These are phyloP conservation scores for Acleris literana DNA, from an alignment of 2,888 invertebrate species.

Conservation along the genomic window DNA sequence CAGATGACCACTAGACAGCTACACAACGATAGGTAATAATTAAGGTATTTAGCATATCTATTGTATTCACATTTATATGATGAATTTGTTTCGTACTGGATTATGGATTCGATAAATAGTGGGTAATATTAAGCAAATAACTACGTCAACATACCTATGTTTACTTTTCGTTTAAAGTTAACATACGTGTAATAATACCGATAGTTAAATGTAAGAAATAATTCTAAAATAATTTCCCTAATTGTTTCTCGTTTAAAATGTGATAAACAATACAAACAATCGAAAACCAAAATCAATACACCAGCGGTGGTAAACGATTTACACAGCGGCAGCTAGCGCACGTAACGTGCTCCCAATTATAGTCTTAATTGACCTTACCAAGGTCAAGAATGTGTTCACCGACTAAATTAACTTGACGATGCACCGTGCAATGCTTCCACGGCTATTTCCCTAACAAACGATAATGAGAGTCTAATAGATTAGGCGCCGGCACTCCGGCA, in stretches of 20 bases:
- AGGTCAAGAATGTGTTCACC: slow-evolving; percentile 66
- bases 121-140: neutral
- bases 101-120: neutral
- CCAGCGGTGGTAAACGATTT: neutral
- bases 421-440: slow-evolving; percentile 32
- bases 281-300: slow-evolving; percentile 10
- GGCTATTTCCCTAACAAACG: slow-evolving; percentile 2
- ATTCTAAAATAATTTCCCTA: no score
- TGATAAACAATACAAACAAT: slow-evolving; percentile 5
- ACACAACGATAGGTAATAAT: neutral
- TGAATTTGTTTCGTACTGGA: neutral
- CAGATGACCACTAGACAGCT: slow-evolving; percentile 21
- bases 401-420: slow-evolving; percentile 62
- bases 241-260: neutral
- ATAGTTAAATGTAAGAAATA: no score
- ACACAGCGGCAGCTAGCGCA: neutral
- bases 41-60: neutral
- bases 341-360: slow-evolving; percentile 46
- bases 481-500: neutral
- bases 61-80: neutral
- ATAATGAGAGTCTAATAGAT: slow-evolving; percentile 26
- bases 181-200: neutral
- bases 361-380: slow-evolving; percentile 63
- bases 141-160: neutral
- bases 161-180: neutral